Evolutionary conservation across 1,140 invertebrate species (phyloP).

Genomic region (Drosophila sproati): DNA sequence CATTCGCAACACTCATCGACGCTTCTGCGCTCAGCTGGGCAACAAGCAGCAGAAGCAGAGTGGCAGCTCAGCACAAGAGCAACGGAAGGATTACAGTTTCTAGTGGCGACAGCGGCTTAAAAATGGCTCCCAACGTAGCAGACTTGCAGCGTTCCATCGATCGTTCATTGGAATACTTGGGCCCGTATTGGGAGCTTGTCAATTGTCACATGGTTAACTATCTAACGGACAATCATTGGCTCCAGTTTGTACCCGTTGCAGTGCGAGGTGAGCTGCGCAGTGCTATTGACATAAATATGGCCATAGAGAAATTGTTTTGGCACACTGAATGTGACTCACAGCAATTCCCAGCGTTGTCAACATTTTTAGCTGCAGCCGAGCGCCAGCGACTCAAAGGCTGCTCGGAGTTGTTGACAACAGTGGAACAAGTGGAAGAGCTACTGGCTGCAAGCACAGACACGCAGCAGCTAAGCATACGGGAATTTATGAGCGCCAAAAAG

Average conservation of each 20-base stretch:
- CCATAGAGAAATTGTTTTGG: constrained; percentile 70
- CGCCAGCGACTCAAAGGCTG: constrained; percentile 73
- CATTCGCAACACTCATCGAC: constrained; percentile 89
- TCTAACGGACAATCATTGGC: constrained; percentile 90
- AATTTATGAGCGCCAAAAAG: constrained; percentile 93
- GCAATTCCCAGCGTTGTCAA: constrained; percentile 41
- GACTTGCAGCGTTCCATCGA: constrained; percentile 85
- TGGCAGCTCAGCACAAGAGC: not conserved
- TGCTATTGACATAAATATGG: constrained; percentile 35
- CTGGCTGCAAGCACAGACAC: constrained; percentile 48
- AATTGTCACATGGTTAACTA: constrained; percentile 93
- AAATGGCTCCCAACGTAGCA: constrained; percentile 43
- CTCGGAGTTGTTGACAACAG: constrained; percentile 83
- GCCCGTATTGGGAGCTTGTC: constrained; percentile 87
- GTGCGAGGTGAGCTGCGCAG: constrained; percentile 86
- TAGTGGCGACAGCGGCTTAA: constrained; percentile 21
- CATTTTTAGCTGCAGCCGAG: constrained; percentile 63
- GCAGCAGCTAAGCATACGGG: constrained; percentile 84
- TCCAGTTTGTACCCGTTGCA: constrained; percentile 86
- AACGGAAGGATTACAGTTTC: constrained; percentile 70
- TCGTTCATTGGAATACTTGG: constrained; percentile 86
- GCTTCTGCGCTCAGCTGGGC: constrained; percentile 88
- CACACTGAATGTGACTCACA: constrained; percentile 19
- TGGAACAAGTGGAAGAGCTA: constrained; percentile 59
- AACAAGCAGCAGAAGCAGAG: constrained; percentile 79